Conservation (phyloP, 2,113 vertebrate species). For the Glaucidium brasilianum region DNA sequence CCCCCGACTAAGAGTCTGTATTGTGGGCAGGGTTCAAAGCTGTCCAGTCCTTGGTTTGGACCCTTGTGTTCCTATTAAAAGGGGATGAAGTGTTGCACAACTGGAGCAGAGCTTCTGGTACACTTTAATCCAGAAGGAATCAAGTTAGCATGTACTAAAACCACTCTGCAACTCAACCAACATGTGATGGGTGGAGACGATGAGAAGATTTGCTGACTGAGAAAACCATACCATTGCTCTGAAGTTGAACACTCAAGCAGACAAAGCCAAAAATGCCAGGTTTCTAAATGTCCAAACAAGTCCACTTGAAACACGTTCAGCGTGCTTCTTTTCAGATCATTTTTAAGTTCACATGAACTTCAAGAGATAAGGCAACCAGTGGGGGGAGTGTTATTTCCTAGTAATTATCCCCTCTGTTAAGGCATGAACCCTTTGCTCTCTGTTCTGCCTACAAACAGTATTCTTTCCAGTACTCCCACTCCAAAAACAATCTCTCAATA, state of each 20-base stretch:
- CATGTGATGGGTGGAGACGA: not conserved
- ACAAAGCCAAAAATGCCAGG: not conserved
- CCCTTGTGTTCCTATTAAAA: not conserved
- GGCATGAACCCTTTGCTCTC: not conserved
- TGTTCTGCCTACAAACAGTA: constrained; percentile 5
- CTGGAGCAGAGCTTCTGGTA: not conserved
- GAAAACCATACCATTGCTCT: not conserved
- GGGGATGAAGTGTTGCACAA: not conserved
- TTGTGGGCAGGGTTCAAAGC: not conserved
- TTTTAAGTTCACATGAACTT: not conserved
- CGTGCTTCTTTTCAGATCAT: not conserved
- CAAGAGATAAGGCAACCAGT: not conserved
- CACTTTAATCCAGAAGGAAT: not conserved
- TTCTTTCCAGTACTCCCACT: constrained; percentile 13
- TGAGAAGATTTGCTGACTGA: not conserved
- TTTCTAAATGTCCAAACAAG: not conserved
- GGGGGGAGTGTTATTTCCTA: not conserved
- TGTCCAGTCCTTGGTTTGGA: not conserved
- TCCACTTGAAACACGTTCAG: not conserved
- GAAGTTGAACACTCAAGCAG: not conserved
- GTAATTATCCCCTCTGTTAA: not conserved
- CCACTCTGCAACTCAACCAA: not conserved
- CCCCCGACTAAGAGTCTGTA: not conserved
- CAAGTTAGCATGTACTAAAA: not conserved
- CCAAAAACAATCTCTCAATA: constrained; percentile 36